Conservation (phyloP, 1,140 invertebrate genomes). For the Argopecten irradians region DNA sequence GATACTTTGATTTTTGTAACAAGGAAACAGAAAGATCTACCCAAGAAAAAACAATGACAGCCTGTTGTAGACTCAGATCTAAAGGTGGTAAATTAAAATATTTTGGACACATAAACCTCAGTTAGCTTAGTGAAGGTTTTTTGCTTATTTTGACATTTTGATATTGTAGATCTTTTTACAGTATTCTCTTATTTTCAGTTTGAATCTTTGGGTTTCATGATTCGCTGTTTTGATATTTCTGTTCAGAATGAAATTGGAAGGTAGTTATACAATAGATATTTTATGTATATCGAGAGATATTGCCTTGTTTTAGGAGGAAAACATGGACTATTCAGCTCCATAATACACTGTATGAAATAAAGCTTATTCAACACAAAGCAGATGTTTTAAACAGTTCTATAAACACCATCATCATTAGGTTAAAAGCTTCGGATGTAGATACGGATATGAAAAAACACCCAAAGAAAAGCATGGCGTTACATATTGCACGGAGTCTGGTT, state of each 20-base stretch:
- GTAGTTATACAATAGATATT: no score
- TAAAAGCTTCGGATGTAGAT: slow-evolving; percentile 12
- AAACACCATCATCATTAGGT: slow-evolving; percentile 16
- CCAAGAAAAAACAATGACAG: no score
- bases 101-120: no score
- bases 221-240: background rate
- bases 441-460: background rate
- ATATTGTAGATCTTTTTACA: no score
- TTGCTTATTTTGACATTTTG: no score
- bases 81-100: no score
- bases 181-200: no score
- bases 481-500: background rate
- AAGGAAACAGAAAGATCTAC: no score
- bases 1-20: background rate
- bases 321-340: background rate
- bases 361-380: background rate
- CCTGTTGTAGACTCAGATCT: no score
- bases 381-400: background rate
- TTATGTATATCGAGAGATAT: no score
- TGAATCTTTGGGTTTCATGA: background rate
- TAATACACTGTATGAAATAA: background rate
- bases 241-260: background rate
- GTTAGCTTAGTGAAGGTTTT: no score
- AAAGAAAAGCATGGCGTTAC: background rate
- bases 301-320: background rate